Conservation (phyloP, 2,888 invertebrate genomes). For the Tinea pellionella region DNA sequence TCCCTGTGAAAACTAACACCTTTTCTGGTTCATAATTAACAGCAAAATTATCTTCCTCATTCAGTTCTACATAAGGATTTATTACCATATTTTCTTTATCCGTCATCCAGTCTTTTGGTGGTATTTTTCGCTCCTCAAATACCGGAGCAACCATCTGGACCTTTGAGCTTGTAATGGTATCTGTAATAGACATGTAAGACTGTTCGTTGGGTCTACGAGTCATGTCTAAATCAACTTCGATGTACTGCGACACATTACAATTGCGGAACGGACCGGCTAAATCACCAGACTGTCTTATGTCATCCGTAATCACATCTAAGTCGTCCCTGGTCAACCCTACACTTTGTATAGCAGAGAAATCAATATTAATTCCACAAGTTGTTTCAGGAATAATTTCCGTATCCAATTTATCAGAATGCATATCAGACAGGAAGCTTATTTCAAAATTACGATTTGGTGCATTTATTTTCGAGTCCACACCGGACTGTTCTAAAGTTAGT, state of each 20-base stretch:
- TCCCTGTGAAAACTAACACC: conserved; percentile 53
- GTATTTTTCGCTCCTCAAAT: conserved; percentile 14
- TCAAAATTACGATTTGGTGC: conserved; percentile 39
- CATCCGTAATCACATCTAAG: conserved; percentile 36
- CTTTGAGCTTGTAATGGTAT: conserved; percentile 33
- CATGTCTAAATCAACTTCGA: conserved; percentile 48
- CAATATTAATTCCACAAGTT: conserved; percentile 39
- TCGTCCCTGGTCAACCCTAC: conserved; percentile 32
- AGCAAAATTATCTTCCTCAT: conserved; percentile 38
- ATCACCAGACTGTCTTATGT: conserved; percentile 30
- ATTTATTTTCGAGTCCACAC: conserved; percentile 28
- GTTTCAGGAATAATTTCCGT: conserved; percentile 25
- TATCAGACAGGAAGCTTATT: conserved; percentile 39
- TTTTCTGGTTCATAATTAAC: conserved; percentile 37
- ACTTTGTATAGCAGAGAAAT: conserved; percentile 41
- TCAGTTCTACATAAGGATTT: conserved; percentile 41
- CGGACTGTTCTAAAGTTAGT: conserved; percentile 28
- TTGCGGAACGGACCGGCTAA: conserved; percentile 28
- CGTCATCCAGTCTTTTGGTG: conserved; percentile 32
- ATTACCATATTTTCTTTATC: conserved; percentile 55
- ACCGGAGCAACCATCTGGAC: conserved; percentile 33
- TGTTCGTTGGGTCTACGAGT: conserved; percentile 33
- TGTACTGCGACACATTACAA: conserved; percentile 39
- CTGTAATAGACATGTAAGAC: conserved; percentile 55
- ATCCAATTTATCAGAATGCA: conserved; percentile 30